Evolutionary conservation across 2,797 vertebrate genomes (phyloP).

Genomic region (Sebastes oblongus): DNA sequence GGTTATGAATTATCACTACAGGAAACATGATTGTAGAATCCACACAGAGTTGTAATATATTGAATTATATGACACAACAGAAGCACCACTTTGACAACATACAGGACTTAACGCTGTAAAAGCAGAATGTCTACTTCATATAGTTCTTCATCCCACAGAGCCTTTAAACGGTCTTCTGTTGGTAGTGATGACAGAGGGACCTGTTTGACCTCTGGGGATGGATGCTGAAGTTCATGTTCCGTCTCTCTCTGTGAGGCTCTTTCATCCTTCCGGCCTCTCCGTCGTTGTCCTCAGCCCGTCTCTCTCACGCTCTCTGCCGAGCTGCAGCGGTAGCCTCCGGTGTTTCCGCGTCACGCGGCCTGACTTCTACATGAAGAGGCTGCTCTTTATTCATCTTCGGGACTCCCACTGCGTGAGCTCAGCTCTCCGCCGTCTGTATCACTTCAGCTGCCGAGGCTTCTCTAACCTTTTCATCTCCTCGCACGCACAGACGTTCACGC

Average conservation of each 20-base stretch:
- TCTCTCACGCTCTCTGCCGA: constrained; percentile 29
- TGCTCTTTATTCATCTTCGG: constrained; percentile 72
- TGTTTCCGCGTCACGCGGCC: constrained; percentile 69
- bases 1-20: too few relatives aligned
- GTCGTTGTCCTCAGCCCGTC: constrained; percentile 30
- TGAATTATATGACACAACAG: too few relatives aligned
- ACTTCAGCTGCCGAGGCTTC: constrained; percentile 56
- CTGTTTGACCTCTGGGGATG: constrained; percentile 54
- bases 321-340: constrained; percentile 56
- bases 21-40: too few relatives aligned
- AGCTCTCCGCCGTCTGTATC: constrained; percentile 50
- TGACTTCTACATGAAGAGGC: constrained; percentile 79
- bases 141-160: too few relatives aligned
- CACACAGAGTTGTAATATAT: too few relatives aligned
- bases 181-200: constrained; percentile 10
- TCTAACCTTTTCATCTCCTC: constrained; percentile 58
- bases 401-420: constrained; percentile 47
- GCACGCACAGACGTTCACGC: constrained; percentile 37
- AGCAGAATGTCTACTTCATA: neutral
- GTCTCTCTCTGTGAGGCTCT: constrained; percentile 53
- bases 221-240: constrained; percentile 53
- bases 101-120: neutral
- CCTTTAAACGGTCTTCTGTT: neutral
- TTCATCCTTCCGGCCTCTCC: constrained; percentile 38
- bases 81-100: too few relatives aligned